Conservation (phyloP, 2,888 invertebrate species). For the Melanostoma scalare region DNA sequence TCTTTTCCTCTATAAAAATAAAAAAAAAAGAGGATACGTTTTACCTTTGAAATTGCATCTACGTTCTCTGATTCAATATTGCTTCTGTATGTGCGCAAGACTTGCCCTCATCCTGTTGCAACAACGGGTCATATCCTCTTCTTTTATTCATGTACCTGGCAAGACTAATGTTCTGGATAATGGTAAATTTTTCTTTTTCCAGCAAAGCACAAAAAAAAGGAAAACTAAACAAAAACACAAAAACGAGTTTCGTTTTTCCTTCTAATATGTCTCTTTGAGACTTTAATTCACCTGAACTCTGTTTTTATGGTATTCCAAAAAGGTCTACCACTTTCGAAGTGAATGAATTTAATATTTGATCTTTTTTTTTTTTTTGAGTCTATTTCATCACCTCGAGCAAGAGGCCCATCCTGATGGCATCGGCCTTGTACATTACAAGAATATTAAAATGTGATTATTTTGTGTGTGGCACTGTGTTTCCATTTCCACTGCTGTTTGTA, state of each 20-base stretch:
- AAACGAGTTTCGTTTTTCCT: slow-evolving; percentile 28
- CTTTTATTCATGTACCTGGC: slow-evolving; percentile 25
- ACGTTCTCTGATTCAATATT: slow-evolving; percentile 15
- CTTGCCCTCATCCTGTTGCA: slow-evolving; percentile 23
- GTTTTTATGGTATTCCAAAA: slow-evolving; percentile 23
- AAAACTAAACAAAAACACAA: neutral
- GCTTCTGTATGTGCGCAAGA: slow-evolving; percentile 39
- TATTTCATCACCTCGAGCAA: slow-evolving; percentile 12
- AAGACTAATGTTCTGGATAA: slow-evolving; percentile 39
- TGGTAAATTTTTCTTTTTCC: slow-evolving; percentile 3
- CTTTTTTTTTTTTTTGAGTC: slow-evolving; percentile 6
- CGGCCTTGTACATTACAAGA: slow-evolving; percentile 46
- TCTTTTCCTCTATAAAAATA: neutral
- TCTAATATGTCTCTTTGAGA: slow-evolving; percentile 13
- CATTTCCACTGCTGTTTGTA: neutral
- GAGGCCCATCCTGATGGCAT: slow-evolving; percentile 23
- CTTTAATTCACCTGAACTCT: slow-evolving; percentile 32
- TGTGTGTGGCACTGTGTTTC: slow-evolving; percentile 8
- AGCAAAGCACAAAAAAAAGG: slow-evolving; percentile 7
- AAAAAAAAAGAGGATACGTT: slow-evolving; percentile 22
- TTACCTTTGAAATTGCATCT: slow-evolving; percentile 28
- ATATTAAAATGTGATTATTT: slow-evolving; percentile 67
- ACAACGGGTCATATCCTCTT: slow-evolving; percentile 56
- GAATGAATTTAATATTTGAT: slow-evolving; percentile 17
- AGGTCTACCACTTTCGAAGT: slow-evolving; percentile 17